Conservation (phyloP, 2,797 vertebrate species). For the Falco cherrug region DNA sequence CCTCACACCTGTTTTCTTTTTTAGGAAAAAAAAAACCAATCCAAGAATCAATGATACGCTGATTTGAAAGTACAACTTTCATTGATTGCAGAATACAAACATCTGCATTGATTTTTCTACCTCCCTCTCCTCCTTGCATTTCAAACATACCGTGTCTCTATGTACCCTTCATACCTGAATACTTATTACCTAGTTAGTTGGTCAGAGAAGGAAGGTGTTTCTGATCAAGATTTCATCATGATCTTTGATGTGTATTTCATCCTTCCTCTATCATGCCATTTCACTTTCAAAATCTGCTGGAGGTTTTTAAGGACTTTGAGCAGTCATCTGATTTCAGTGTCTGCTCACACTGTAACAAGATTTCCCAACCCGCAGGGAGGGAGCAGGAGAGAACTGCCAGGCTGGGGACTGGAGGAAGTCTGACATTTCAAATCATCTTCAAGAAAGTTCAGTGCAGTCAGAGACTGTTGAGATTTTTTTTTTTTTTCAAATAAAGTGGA, state of each 20-base stretch:
- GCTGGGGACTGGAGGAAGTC: neutral
- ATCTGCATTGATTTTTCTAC: conserved; percentile 4
- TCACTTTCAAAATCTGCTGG: neutral
- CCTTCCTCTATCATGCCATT: neutral
- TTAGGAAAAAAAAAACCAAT: neutral
- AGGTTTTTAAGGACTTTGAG: neutral
- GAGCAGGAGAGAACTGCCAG: neutral
- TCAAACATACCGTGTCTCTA: neutral
- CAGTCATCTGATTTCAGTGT: neutral
- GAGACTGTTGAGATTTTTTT: neutral
- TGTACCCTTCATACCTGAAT: neutral
- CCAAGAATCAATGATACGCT: neutral
- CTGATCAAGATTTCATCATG: neutral
- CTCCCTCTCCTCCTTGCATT: neutral
- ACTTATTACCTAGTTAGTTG: neutral
- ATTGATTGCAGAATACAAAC: conserved; percentile 37
- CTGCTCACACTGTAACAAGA: neutral
- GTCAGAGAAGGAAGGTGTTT: neutral
- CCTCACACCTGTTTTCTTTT: neutral
- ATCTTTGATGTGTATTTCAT: neutral
- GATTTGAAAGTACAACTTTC: conserved; percentile 30
- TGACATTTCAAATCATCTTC: neutral
- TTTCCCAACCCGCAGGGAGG: neutral
- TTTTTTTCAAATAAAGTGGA: neutral
- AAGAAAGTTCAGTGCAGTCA: neutral